These are phyloP conservation scores for Sepioteuthis lessoniana DNA, from an alignment of 2,888 invertebrate genomes.

Conservation along the genomic window DNA sequence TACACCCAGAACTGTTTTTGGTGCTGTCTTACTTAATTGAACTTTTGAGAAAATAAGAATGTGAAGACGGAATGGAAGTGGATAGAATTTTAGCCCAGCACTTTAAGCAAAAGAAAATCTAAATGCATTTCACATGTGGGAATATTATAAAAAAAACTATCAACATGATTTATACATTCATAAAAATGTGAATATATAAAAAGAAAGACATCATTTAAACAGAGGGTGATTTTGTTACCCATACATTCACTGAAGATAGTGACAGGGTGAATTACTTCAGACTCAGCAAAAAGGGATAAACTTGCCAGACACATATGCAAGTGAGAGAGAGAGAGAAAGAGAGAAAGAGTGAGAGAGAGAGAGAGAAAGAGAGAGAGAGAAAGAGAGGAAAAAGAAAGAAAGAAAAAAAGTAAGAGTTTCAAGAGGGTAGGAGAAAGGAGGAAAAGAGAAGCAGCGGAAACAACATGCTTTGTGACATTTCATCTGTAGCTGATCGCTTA, in stretches of 20 bases:
- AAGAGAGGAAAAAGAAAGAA: neutral
- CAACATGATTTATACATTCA: neutral
- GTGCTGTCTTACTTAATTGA: neutral
- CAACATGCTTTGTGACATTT: conserved; percentile 48
- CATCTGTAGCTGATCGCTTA: conserved; percentile 43
- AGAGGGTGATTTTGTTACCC: conserved; percentile 24
- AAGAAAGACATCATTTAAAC: neutral
- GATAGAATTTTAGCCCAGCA: neutral
- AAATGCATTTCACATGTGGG: neutral
- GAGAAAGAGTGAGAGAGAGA: neutral
- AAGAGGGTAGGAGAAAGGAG: neutral
- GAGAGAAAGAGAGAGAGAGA: neutral
- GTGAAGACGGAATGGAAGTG: neutral
- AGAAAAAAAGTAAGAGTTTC: neutral
- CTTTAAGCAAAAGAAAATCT: neutral
- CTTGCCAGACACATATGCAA: conserved; percentile 44
- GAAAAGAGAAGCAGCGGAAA: conserved; percentile 46
- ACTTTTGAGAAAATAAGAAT: neutral
- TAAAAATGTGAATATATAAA: conserved; percentile 24
- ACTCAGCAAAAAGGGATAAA: conserved; percentile 35
- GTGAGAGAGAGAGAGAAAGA: neutral
- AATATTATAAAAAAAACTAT: neutral
- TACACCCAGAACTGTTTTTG: neutral
- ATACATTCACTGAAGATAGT: neutral
- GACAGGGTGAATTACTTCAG: neutral